Percentiles rank a stretch among this genome's conserved stretches.
Conservation (phyloP, 1,140 invertebrate species). For the Meteorus sp. region DNA sequence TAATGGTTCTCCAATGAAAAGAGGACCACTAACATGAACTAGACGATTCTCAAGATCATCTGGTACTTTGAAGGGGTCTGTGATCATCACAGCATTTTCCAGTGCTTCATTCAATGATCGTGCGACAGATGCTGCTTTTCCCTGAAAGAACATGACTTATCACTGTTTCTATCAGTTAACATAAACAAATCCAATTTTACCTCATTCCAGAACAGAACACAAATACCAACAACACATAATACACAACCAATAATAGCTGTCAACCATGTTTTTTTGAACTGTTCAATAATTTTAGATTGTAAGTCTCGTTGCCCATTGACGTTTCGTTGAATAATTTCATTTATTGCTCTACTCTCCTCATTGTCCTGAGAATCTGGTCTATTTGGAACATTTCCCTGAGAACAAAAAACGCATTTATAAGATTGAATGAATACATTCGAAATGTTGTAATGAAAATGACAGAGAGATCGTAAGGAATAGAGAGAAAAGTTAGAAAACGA, state of each 20-base stretch:
- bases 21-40: constrained; percentile 73
- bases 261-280: constrained; percentile 66
- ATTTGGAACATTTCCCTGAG: not conserved
- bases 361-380: not conserved
- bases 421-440: too few relatives aligned
- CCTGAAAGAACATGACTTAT: constrained; percentile 51
- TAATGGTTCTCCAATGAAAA: constrained; percentile 76
- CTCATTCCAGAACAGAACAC: constrained; percentile 75
- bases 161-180: not conserved
- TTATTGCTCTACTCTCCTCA: not conserved
- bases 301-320: constrained; percentile 23
- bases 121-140: constrained; percentile 70
- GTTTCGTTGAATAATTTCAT: too few relatives aligned
- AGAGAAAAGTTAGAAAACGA: too few relatives aligned
- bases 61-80: constrained; percentile 59
- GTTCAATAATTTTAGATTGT: constrained; percentile 57
- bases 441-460: too few relatives aligned
- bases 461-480: too few relatives aligned
- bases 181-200: constrained; percentile 43
- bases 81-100: constrained; percentile 62
- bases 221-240: constrained; percentile 62
- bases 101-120: constrained; percentile 73
- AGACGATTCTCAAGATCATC: constrained; percentile 73
- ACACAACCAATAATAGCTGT: constrained; percentile 65
- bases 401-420: too few relatives aligned